These are phyloP conservation scores for Limnephilus rhombicus DNA, from an alignment of 2,888 invertebrate species.

Conservation along the genomic window DNA sequence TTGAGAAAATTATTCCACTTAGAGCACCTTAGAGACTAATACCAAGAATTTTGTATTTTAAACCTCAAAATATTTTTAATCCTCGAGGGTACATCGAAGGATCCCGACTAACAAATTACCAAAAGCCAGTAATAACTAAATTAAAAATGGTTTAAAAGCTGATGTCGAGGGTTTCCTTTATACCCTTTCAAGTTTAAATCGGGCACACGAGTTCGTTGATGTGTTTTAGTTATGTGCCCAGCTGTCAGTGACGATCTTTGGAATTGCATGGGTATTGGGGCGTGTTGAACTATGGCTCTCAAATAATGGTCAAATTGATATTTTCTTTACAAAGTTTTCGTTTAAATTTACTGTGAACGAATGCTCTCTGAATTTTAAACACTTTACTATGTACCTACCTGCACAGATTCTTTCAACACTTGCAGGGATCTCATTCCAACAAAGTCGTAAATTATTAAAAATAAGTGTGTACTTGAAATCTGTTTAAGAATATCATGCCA, in stretches of 20 bases:
- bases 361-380: background rate
- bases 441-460: background rate
- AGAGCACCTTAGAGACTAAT: background rate
- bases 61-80: background rate
- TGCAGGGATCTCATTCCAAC: background rate
- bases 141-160: background rate
- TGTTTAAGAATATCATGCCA: background rate
- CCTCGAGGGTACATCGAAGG: background rate
- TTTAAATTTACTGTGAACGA: background rate
- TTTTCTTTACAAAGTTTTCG: background rate
- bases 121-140: background rate
- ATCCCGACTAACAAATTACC: background rate
- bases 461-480: background rate
- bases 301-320: background rate
- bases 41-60: slow-evolving; percentile 4
- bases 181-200: slow-evolving; percentile 9
- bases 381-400: background rate
- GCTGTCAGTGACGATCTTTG: slow-evolving; percentile 2
- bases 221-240: background rate
- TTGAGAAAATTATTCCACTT: slow-evolving; percentile 10
- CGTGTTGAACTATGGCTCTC: background rate
- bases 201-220: slow-evolving; percentile 1
- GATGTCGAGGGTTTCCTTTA: background rate
- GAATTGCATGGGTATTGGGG: background rate
- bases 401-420: background rate